Evolutionary conservation across 2,888 invertebrate species (phyloP).

Genomic region (Caenorhabditis zanzibari): DNA sequence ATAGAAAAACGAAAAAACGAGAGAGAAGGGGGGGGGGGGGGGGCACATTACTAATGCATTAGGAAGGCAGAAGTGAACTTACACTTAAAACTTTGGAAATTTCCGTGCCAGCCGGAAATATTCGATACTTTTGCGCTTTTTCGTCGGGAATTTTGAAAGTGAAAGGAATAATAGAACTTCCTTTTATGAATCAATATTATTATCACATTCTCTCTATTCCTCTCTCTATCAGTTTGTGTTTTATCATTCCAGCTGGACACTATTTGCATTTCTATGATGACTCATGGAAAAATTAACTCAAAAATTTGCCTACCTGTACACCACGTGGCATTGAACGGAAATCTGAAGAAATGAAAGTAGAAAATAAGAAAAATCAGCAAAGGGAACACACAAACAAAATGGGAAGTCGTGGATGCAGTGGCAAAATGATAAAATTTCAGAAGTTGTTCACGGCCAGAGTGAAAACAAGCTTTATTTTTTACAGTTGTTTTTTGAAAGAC

Average conservation of each 20-base stretch:
- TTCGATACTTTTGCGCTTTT: slow-evolving; percentile 23
- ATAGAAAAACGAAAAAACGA: slow-evolving; percentile 27
- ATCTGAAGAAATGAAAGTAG: slow-evolving; percentile 10
- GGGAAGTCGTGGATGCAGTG: background rate
- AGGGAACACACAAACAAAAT: background rate
- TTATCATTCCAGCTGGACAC: slow-evolving; percentile 9
- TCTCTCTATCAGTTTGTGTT: slow-evolving; percentile 21
- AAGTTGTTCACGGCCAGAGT: background rate
- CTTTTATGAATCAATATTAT: slow-evolving; percentile 10
- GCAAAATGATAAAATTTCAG: slow-evolving; percentile 8
- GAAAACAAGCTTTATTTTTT: slow-evolving; percentile 20
- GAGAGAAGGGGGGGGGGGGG: too few species aligned
- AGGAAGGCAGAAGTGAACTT: slow-evolving; percentile 7
- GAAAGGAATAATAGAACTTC: background rate
- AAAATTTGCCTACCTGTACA: slow-evolving; percentile 51
- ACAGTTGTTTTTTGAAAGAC: background rate
- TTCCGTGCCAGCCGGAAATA: slow-evolving; percentile 28
- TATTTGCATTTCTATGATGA: slow-evolving; percentile 5
- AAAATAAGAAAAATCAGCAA: background rate
- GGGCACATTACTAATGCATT: slow-evolving; percentile 20
- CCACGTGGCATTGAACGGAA: slow-evolving; percentile 56
- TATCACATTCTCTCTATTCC: slow-evolving; percentile 12
- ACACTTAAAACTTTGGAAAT: slow-evolving; percentile 28
- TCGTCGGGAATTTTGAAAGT: slow-evolving; percentile 21
- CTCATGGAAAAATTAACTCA: too few species aligned